Evolutionary conservation across 2,888 invertebrate genomes (phyloP), one percentile per base, ranked within the genome.

Genomic region (Ormia ochracea): DNA sequence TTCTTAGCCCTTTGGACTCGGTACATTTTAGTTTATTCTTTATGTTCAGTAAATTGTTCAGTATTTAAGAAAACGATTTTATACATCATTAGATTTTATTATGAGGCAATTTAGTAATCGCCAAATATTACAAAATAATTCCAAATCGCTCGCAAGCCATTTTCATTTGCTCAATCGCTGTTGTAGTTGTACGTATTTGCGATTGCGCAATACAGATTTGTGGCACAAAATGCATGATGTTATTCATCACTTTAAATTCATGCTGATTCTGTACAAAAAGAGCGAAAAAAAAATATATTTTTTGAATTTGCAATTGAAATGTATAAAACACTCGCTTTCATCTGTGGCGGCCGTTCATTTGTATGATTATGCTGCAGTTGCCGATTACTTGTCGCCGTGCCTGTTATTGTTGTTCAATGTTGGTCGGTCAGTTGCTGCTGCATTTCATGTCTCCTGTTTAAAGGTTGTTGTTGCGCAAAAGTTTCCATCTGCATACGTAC

Each of bases 271-370:
- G 66, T 52, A 68, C 52, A 36, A 68, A 75, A 50, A 45, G 31
- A 31, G 23, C n/a, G 45, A 14, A 43, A 36, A 31, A n/a, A 59
- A 69, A 75, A 61, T 33, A 7, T 68, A 75, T 45, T 59, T 19
- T 36, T 33, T 58, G 66, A n/a, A 50, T 61, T 58, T 21, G 17
- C 73, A 65, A 74, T 65, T 48, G 65, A 36, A 56, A 56, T 61
- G 41, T 43, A 59, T 59, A 38, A 69, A 73, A 76, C 72, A 72
- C 76, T 80, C 75, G 80, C 80, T 80, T 80, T 80, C 80, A 76
- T 76, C 76, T 76, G 75, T 72, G 43, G 61, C 72, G 75, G 69
- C 59, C 68, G 45, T 50, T n/a, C n/a, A n/a, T 74, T 52, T 50
- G 17, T 10, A 26, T 70, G 23, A 56, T 21, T 4, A 10, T 48